Base-by-base conservation (phyloP, 2,797 vertebrate species). In the Eulemur coronatus region DNA sequence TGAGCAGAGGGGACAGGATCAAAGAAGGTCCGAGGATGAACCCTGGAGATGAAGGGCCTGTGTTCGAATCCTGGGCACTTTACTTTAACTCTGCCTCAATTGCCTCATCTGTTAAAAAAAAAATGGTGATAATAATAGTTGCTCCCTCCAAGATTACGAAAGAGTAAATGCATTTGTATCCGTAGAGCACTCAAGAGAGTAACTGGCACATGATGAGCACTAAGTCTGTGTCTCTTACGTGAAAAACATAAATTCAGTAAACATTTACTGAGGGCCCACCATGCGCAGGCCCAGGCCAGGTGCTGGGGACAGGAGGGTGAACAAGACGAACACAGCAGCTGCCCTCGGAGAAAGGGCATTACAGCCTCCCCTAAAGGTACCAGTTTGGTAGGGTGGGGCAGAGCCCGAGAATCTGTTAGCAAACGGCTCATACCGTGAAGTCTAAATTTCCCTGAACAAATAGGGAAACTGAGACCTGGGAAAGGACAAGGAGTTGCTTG, bases 381-480 rank as follows among this genome's bases (percentile, higher is more conserved):
- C 1, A 2, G 41, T 5, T 33, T 8, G n/a, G n/a, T 5, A 6
- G 30, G 28, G 6, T 11, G 38, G 30, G 12, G 12, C 3, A 2
- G 26, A 89, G 28, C 30, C 63, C 0, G 0, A 38, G 35, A 50
- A 24, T 59, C 85, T 38, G 38, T 43, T 28, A 65, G 55, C 61
- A 76, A 76, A 41, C 12, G 30, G 46, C 28, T 4, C 48, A 43
- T n/a, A 20, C 7, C n/a, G 55, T 26, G 57, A 92, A 15, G 63
- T 63, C 26, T 38, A n/a, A 52, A n/a, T 28, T 35, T 93, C 35
- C n/a, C 33, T 26, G 15, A 73, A 48, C 4, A 43, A 81, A 82
- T 6, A n/a, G 35, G 14, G 57, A 78, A 75, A 69, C 43, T 12
- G 75, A 96, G 61, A 6, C 17, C 30, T 33, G 59, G 28, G 48